Percentiles rank a stretch among this genome's conserved stretches.
phyloP scores from a whole-genome alignment of 2,888 invertebrate species.

The Dolomedes plantarius region DNA sequence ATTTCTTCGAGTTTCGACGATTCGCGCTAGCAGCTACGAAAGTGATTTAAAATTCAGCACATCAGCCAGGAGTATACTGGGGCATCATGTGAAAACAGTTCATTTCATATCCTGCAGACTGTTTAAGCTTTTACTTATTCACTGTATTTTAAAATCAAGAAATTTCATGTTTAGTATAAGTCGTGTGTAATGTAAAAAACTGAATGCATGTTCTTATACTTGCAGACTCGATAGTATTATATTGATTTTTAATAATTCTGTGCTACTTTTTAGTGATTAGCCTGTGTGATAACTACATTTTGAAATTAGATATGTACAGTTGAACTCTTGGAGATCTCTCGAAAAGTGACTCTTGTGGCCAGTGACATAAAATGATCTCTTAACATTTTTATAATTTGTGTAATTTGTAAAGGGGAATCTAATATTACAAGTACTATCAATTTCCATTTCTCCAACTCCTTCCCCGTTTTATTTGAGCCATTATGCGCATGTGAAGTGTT shows the following conservation, averaged over 20 bases:
- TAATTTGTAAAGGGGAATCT: too few relatives aligned
- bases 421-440: too few relatives aligned
- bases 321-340: background rate
- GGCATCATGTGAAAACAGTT: background rate
- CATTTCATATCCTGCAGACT: background rate
- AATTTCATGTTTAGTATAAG: background rate
- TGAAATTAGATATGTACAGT: background rate
- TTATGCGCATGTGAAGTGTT: too few relatives aligned
- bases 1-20: background rate
- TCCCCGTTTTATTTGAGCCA: too few relatives aligned
- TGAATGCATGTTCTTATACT: background rate
- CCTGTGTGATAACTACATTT: background rate
- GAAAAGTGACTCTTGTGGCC: background rate
- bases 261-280: background rate
- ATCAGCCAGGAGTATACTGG: background rate
- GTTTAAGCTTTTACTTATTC: background rate
- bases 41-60: slow-evolving; percentile 5
- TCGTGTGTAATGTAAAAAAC: background rate
- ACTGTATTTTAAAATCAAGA: background rate
- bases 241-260: background rate
- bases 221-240: background rate
- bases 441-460: too few relatives aligned
- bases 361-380: background rate
- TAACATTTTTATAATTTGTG: too few relatives aligned
- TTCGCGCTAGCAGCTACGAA: slow-evolving; percentile 8